phyloP scores from a whole-genome alignment of 2,888 invertebrate species.

The Folsomia candida region DNA sequence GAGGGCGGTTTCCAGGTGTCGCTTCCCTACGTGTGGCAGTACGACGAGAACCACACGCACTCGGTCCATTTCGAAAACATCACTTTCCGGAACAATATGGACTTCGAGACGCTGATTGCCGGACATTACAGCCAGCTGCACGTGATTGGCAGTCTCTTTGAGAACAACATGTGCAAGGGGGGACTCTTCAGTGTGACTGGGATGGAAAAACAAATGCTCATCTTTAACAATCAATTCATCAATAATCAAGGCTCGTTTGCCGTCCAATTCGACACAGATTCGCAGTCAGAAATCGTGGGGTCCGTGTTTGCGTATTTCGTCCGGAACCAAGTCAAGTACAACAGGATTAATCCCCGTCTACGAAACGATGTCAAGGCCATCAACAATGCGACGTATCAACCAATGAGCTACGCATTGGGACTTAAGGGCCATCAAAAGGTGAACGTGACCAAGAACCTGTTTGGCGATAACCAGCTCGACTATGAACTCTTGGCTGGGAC shows the following conservation, averaged over 20 bases:
- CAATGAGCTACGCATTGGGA: slow-evolving; percentile 80
- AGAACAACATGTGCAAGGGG: slow-evolving; percentile 76
- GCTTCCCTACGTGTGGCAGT: slow-evolving; percentile 92
- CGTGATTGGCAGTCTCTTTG: slow-evolving; percentile 78
- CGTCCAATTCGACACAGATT: slow-evolving; percentile 82
- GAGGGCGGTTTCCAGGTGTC: slow-evolving; percentile 83
- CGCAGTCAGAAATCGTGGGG: slow-evolving; percentile 89
- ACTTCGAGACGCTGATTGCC: slow-evolving; percentile 79
- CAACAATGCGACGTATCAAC: slow-evolving; percentile 53
- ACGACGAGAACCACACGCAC: slow-evolving; percentile 91
- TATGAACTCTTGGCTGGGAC: slow-evolving; percentile 88
- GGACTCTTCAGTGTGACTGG: slow-evolving; percentile 80
- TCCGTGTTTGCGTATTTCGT: slow-evolving; percentile 75
- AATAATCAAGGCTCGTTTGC: slow-evolving; percentile 78
- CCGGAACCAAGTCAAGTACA: slow-evolving; percentile 73
- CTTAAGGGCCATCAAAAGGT: slow-evolving; percentile 94
- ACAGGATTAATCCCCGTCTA: slow-evolving; percentile 54
- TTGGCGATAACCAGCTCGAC: slow-evolving; percentile 76
- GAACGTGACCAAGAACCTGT: slow-evolving; percentile 81
- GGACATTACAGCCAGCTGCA: slow-evolving; percentile 92
- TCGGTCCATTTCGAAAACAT: slow-evolving; percentile 82
- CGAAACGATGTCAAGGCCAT: slow-evolving; percentile 52
- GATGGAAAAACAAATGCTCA: slow-evolving; percentile 92
- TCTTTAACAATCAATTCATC: slow-evolving; percentile 75
- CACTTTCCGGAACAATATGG: slow-evolving; percentile 79